Evolutionary conservation across 2,888 invertebrate species (phyloP).

Genomic region (Pristionchus exspectatus): DNA sequence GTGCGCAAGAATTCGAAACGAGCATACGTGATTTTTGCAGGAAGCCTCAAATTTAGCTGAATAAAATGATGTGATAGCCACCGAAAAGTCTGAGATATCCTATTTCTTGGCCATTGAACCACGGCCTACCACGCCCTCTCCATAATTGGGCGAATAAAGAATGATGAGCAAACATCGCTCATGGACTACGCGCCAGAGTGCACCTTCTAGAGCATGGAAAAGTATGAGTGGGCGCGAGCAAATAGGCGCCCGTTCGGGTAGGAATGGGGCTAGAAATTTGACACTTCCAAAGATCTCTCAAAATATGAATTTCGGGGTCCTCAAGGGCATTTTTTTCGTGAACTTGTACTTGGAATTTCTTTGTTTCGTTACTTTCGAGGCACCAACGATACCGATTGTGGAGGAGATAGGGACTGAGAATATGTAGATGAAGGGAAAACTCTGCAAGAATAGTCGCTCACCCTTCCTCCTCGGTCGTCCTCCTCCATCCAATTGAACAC

Average conservation of each 20-base stretch:
- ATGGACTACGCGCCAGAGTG: background rate
- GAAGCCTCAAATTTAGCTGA: background rate
- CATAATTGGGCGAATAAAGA: background rate
- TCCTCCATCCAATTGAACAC: slow-evolving; percentile 63
- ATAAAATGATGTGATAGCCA: too few relatives aligned
- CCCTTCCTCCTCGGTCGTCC: slow-evolving; percentile 43
- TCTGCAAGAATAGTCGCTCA: background rate
- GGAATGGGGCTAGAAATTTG: background rate
- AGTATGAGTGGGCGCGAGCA: background rate
- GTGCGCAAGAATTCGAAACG: background rate
- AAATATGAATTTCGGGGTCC: too few relatives aligned
- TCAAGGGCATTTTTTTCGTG: too few relatives aligned
- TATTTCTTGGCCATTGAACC: too few relatives aligned
- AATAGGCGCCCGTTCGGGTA: background rate
- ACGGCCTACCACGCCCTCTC: background rate
- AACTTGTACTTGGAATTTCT: too few relatives aligned
- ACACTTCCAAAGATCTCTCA: background rate
- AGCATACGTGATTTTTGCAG: background rate
- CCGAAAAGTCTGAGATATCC: too few relatives aligned
- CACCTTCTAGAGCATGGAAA: background rate
- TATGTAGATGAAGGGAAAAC: background rate
- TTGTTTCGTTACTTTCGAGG: too few relatives aligned
- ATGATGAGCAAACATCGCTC: background rate
- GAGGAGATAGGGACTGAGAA: background rate
- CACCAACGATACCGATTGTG: background rate